Conservation (phyloP, 2,797 vertebrate genomes). For the Crypturellus tataupa region DNA sequence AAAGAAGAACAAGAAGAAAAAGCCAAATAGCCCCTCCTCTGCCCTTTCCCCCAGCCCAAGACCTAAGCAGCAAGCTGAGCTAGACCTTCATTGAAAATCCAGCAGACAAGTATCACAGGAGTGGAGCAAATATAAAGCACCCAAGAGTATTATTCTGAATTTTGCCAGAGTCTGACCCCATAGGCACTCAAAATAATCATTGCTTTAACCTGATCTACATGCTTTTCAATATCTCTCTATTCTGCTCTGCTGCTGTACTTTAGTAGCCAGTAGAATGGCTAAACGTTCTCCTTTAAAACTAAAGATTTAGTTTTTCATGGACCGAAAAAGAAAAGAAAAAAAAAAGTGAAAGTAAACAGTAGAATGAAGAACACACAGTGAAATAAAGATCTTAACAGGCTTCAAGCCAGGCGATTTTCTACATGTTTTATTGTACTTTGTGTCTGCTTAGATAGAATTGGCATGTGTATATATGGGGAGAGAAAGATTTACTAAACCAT, state of each 20-base stretch:
- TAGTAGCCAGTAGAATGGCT: neutral
- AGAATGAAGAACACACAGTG: neutral
- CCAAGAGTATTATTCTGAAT: neutral
- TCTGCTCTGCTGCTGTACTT: neutral
- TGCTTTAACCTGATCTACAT: neutral
- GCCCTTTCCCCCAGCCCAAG: neutral
- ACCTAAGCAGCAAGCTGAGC: neutral
- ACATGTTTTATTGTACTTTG: conserved; percentile 8
- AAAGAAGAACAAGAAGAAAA: rapidly evolving
- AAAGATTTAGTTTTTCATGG: neutral
- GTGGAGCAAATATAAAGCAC: neutral
- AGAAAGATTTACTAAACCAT: conserved; percentile 48
- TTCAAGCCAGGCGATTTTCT: conserved; percentile 3
- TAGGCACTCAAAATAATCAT: neutral
- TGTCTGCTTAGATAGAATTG: conserved; percentile 49
- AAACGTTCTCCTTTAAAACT: neutral
- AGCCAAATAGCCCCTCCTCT: neutral
- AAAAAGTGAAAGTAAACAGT: conserved; percentile 18
- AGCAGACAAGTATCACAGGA: neutral
- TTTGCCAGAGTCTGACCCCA: neutral
- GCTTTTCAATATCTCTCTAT: neutral
- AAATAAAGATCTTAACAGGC: neutral
- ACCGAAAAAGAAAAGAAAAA: neutral
- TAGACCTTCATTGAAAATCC: neutral
- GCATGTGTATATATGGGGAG: conserved; percentile 8